Conservation (phyloP, 2,113 vertebrate species). For the Upupa epops region DNA sequence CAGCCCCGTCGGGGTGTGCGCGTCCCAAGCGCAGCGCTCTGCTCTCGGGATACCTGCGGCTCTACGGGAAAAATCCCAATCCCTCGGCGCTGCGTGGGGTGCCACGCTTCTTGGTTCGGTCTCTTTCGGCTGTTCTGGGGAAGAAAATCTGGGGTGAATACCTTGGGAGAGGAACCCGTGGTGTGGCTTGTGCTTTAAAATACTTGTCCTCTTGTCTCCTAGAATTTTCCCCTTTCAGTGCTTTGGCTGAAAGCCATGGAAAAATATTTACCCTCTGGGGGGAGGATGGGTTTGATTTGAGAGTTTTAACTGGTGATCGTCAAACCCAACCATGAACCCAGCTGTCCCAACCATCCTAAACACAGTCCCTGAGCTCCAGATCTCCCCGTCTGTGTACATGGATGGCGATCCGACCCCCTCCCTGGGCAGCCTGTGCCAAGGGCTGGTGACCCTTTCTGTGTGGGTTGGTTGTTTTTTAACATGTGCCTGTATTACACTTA, state of each 20-base stretch:
- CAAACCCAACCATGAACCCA: too few relatives aligned
- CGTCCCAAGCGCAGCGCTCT: conserved; percentile 60
- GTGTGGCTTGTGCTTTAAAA: neutral
- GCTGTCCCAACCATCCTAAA: too few relatives aligned
- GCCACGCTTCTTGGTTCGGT: too few relatives aligned
- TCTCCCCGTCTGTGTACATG: too few relatives aligned
- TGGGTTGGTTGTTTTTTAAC: neutral
- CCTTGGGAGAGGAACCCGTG: neutral
- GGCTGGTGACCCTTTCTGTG: too few relatives aligned
- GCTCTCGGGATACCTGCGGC: conserved; percentile 11
- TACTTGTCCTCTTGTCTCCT: neutral
- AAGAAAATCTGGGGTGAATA: neutral
- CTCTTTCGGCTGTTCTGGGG: neutral
- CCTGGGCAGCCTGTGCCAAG: too few relatives aligned
- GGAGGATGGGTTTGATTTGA: neutral
- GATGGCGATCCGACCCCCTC: too few relatives aligned
- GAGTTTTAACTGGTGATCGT: neutral
- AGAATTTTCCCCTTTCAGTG: neutral
- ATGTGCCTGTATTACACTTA: neutral
- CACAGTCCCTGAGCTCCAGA: too few relatives aligned
- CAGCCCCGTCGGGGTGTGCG: conserved; percentile 77
- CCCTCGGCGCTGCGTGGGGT: neutral
- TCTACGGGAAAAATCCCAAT: neutral
- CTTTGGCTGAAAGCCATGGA: neutral
- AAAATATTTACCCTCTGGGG: neutral